Conservation (phyloP, 2,797 vertebrate species). For the Alectoris magna region DNA sequence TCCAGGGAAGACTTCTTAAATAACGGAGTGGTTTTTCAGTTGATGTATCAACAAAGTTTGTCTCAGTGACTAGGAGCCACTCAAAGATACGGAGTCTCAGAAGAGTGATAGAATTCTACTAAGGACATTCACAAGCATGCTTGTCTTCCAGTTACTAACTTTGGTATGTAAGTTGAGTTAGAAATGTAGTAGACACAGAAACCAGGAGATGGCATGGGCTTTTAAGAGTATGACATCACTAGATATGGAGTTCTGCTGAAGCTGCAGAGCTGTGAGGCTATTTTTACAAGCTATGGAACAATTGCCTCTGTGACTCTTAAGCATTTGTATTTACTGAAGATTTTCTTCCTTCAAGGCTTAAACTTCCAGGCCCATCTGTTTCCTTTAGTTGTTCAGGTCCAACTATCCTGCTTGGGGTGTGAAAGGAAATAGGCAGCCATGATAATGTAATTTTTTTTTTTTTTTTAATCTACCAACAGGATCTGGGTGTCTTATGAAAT, state of each 20-base stretch:
- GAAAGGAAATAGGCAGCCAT: no score
- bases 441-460: not conserved
- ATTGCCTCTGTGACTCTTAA: not conserved
- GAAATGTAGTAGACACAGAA: not conserved
- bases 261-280: not conserved
- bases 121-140: fast-evolving
- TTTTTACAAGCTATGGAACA: not conserved
- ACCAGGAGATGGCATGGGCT: not conserved
- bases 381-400: not conserved
- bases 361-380: not conserved
- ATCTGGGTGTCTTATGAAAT: not conserved
- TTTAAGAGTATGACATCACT: not conserved
- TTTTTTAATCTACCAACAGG: not conserved
- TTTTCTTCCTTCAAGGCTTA: not conserved
- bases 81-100: not conserved
- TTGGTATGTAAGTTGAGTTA: not conserved
- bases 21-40: not conserved
- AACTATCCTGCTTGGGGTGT: not conserved
- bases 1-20: not conserved
- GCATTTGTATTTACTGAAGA: not conserved
- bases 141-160: not conserved
- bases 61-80: not conserved
- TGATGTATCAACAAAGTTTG: not conserved
- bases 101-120: not conserved
- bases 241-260: not conserved